Base-by-base conservation (phyloP, 2,888 invertebrate species). In the Ectemnius continuus region DNA sequence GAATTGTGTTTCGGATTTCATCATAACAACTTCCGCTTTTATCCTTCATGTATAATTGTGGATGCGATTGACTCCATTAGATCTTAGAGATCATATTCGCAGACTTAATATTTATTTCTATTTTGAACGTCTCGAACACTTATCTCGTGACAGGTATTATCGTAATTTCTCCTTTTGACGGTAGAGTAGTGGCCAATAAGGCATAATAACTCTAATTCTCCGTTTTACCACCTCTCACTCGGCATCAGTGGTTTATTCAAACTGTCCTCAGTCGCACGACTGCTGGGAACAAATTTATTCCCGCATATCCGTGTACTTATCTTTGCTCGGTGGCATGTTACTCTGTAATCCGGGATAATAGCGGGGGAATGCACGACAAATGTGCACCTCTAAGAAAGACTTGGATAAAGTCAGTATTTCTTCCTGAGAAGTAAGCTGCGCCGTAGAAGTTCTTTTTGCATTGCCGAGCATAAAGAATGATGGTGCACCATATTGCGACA, bases 141-240 rank as follows among this genome's bases (percentile, higher is more conserved):
- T 36, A 8, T 11, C 36, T 11, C 11, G 36, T 36, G 36, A 36
- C 5, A 6, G 36, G 6, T 36, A 36, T 36, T 36, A 36, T 8
- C 11, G 8, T 2, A 11, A 36, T 6, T 36, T 36, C 8, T 36
- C 36, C 6, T 11, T 36, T 36, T 6, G 8, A 61, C 74, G 65
- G 73, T 80, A 85, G 81, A 85, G 82, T 85, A 83, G 82, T 79
- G 76, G 67, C 61, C 79, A 80, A 82, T 82, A 82, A 74, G 75
- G 73, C 70, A 71, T 28, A 60, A 73, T 57, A 62, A 56, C 66
- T 20, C 48, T 70, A 63, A 61, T 56, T 61, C 59, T 57, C 46
- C 47, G 59, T 63, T 70, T 67, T 62, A 66, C 45, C 57, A 56
- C 46, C 46, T 46, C 46, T 23, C 28, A 59, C 45, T 46, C 47